These are phyloP conservation scores for Lepilemur ruficaudatus DNA, from an alignment of 2,797 vertebrate species.

Conservation along the genomic window DNA sequence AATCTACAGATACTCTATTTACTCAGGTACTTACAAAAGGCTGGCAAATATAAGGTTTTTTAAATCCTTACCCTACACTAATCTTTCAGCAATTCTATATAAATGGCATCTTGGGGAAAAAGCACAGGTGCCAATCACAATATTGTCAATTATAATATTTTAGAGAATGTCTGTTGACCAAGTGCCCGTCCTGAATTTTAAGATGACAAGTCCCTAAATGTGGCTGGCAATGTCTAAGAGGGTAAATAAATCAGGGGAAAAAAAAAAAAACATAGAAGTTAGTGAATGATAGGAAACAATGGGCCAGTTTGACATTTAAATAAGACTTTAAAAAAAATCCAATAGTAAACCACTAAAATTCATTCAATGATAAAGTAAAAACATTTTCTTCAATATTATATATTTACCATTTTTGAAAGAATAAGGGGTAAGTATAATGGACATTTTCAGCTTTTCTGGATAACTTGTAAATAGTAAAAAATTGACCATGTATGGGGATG, in stretches of 20 bases:
- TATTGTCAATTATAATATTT: background rate
- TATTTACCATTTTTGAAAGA: background rate
- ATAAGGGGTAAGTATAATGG: background rate
- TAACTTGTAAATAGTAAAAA: background rate
- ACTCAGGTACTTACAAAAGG: background rate
- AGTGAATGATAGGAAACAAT: background rate
- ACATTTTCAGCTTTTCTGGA: background rate
- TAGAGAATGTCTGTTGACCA: background rate
- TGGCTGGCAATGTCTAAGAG: background rate
- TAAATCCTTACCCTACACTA: background rate
- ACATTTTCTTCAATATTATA: background rate
- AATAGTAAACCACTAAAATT: background rate
- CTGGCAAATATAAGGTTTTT: background rate
- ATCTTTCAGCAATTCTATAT: background rate
- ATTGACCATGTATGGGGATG: background rate
- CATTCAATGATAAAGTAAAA: background rate
- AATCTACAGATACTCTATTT: background rate
- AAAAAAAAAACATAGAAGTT: too few species aligned
- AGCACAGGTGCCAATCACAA: background rate
- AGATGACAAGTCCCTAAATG: background rate
- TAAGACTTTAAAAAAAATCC: background rate
- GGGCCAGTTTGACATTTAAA: background rate
- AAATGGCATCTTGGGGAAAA: background rate
- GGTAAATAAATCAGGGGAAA: background rate
- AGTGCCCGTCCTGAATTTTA: background rate